phyloP scores from a whole-genome alignment of 2,113 vertebrate species.

The Aldabrachelys gigantea region DNA sequence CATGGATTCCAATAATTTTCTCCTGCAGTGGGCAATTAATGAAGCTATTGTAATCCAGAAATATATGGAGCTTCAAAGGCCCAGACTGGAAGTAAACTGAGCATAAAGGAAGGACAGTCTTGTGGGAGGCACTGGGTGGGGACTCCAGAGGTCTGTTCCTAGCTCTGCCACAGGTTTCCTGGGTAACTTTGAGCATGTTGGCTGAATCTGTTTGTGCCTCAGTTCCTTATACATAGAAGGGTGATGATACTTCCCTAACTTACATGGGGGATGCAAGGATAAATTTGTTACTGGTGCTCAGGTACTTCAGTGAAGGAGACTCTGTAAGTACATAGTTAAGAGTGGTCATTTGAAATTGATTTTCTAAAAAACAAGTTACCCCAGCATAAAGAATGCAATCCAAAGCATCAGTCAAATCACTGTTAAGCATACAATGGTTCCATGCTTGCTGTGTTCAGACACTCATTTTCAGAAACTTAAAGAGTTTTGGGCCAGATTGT shows the following conservation, averaged over 20 bases:
- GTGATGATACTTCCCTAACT: too few relatives aligned
- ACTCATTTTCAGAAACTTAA: neutral
- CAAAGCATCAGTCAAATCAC: neutral
- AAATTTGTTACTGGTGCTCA: neutral
- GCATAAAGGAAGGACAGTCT: neutral
- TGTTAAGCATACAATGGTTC: neutral
- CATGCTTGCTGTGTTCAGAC: neutral
- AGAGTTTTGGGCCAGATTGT: neutral
- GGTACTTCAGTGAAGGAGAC: neutral
- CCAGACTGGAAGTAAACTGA: rapidly evolving
- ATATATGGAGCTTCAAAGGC: neutral
- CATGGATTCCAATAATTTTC: neutral
- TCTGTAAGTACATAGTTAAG: neutral
- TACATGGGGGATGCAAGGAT: neutral
- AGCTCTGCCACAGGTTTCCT: neutral
- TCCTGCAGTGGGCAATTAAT: neutral
- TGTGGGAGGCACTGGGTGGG: neutral
- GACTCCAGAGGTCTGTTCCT: neutral
- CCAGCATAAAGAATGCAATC: too few relatives aligned
- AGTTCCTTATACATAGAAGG: neutral
- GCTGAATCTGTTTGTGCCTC: neutral
- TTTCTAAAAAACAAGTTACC: neutral
- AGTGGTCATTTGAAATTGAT: neutral
- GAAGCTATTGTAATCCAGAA: neutral
- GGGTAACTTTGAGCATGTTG: neutral